Base-by-base conservation (phyloP, 2,797 vertebrate genomes). In the Thunnus albacares region DNA sequence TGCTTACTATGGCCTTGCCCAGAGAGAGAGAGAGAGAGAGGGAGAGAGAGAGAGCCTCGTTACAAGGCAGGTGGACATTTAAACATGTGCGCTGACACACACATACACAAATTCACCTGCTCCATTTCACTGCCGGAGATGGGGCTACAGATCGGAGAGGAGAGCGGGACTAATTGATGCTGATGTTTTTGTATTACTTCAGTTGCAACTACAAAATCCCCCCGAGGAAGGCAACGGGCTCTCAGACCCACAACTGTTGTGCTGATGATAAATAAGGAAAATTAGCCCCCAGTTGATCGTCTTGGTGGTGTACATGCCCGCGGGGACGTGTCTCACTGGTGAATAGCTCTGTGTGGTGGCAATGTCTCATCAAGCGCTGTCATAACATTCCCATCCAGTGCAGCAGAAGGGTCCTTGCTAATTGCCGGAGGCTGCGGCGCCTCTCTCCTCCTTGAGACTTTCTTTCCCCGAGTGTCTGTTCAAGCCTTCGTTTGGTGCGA, bases 231-330 rank as follows among this genome's bases (percentile, higher is more conserved):
- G 58, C 56, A 13, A 60, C 43, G 5, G 13, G 6, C 67, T 84
- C 79, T 81, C 67, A 82, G 41, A 73, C 78, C 79, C 69, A 20
- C 79, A 53, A 84, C 72, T 76, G 83, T 72, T 87, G 77, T 83
- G 72, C 67, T 83, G 82, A 88, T 82, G 82, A 90, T 91, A 87
- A 92, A 91, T 89, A 88, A 88, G 80, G 75, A 89, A 84, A 84
- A 91, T 89, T 84, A 84, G 81, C 83, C 87, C 80, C 65, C 57
- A 82, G 84, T 71, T 82, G 87, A 93, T 85, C 80, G 80, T 86
- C 71, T 88, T 75, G 79, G 66, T 81, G 47, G 71, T 26, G 51
- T 65, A 75, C 74, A 78, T 69, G 83, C 78, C 90, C 82, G 72
- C 67, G 47, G 89, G 84, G 90, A 90, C 22, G 15, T 56, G 76